Evolutionary conservation across 2,888 invertebrate genomes (phyloP), one percentile per base, ranked within the genome.

Genomic region (Epiblema foenella): DNA sequence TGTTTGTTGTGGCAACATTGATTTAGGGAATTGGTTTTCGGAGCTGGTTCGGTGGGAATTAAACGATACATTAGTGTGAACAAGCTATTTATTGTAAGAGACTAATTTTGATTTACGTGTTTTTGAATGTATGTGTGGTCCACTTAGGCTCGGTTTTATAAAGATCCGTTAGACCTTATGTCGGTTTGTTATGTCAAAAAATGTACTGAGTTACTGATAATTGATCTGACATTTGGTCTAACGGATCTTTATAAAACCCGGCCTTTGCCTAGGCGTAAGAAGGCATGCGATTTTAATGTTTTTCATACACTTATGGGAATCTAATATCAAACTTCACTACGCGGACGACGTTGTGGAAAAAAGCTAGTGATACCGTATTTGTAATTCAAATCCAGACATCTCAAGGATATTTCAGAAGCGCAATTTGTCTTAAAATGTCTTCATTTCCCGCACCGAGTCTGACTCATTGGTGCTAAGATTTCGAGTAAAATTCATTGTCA

Each of bases 1-100:
- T 68, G 60, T 68, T 66, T 70, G 52, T 64, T 51, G 57, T 64
- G 69, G 64, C 37, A 57, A 69, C 69, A 63, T 51, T 62, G 39
- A 39, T 52, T 20, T 54, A 46, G 46, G 46, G 46, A 46, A 46
- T 46, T 46, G 46, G 46, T 15, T 46, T 46, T n/a, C 46, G 46
- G 20, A 29, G 7, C 9, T 24, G 29, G 8, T 56, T 56, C 10
- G 20, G 46, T n/a, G 3, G 46, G 46, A 46, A 46, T 46, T 46
- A 46, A 46, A 46, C 46, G 46, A 12, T 42, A 15, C 15, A 15
- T 15, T 12, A 46, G 8, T 46, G n/a, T 46, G n/a, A 46, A 46
- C 12, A n/a, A 8, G 7, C n/a, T 15, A 5, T 5, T 15, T 1
- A 7, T n/a, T 46, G n/a, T n/a, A 46, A n/a, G 46, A 46, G n/a